Conservation (phyloP, 2,888 invertebrate genomes). For the Oscheius myriophilus region DNA sequence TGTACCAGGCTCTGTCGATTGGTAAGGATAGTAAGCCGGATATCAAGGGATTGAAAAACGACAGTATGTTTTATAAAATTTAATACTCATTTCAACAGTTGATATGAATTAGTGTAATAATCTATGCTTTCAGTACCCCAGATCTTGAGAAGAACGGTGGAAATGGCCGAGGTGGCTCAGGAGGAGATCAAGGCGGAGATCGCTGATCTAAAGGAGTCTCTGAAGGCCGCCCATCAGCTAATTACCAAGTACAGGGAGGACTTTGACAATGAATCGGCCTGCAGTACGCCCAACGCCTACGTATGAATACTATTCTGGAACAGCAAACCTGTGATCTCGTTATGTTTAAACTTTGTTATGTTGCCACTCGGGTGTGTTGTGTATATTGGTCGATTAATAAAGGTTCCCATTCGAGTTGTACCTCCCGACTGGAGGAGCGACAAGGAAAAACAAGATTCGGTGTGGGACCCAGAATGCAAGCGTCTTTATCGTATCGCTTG, state of each 20-base stretch:
- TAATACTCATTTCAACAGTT: no score
- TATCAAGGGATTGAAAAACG: slow-evolving; percentile 43
- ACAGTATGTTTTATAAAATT: slow-evolving; percentile 44
- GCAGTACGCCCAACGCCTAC: slow-evolving; percentile 18
- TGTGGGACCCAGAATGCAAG: no score
- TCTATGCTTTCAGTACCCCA: slow-evolving; percentile 43
- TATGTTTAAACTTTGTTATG: no score
- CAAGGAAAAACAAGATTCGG: no score
- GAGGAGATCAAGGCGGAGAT: slow-evolving; percentile 54
- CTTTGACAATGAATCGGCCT: slow-evolving; percentile 12
- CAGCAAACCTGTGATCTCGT: no score
- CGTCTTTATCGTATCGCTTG: no score
- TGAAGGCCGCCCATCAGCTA: slow-evolving; percentile 47
- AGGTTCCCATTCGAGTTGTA: no score
- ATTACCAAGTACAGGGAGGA: slow-evolving; percentile 45
- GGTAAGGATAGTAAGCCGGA: slow-evolving; percentile 47
- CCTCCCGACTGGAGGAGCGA: no score
- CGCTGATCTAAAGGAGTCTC: slow-evolving; percentile 51
- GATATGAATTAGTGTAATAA: background rate
- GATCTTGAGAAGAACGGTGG: slow-evolving; percentile 39
- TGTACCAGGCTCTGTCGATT: slow-evolving; percentile 46
- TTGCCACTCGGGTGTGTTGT: no score
- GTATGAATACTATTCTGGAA: no score
- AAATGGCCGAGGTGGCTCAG: slow-evolving; percentile 42
- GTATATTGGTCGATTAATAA: no score